Percentiles rank a stretch among this genome's conserved stretches.
phyloP scores from a whole-genome alignment of 2,113 vertebrate genomes.

The Ochotona princeps region DNA sequence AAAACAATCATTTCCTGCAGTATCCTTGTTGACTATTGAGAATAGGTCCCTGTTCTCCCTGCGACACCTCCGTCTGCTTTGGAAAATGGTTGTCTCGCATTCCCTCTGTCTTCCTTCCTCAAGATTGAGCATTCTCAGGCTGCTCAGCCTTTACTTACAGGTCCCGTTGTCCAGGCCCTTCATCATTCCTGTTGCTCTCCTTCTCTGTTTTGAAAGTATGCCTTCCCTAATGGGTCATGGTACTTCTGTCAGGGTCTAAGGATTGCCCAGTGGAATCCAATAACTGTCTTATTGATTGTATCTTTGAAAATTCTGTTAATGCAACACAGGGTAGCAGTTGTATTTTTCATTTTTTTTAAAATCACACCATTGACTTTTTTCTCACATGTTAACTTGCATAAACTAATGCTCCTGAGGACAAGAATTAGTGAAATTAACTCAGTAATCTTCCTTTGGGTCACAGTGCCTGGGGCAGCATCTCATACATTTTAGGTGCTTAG shows the following conservation, averaged over 20 bases:
- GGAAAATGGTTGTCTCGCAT: conserved; percentile 68
- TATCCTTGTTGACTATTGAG: conserved; percentile 70
- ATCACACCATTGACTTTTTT: neutral
- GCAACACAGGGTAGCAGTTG: neutral
- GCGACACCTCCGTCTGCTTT: conserved; percentile 71
- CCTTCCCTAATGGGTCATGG: conserved; percentile 26
- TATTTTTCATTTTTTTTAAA: neutral
- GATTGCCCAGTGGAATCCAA: conserved; percentile 42
- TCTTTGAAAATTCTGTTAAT: conserved; percentile 57
- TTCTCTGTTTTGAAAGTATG: conserved; percentile 58
- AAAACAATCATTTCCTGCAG: conserved; percentile 46
- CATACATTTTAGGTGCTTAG: neutral
- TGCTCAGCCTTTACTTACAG: conserved; percentile 64
- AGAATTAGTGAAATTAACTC: conserved; percentile 2
- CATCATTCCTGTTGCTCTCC: conserved; percentile 68
- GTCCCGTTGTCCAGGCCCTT: conserved; percentile 64
- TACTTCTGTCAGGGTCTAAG: neutral
- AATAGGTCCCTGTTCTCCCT: conserved; percentile 79
- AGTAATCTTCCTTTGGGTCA: neutral
- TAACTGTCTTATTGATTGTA: conserved; percentile 53
- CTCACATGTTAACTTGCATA: neutral
- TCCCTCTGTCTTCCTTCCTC: conserved; percentile 74
- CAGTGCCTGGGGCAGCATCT: neutral
- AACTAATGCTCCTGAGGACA: neutral
- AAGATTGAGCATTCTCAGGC: conserved; percentile 70